Percentiles rank a stretch among this genome's conserved stretches.
Conservation (phyloP, 2,888 invertebrate species). For the Podabrus alpinus region DNA sequence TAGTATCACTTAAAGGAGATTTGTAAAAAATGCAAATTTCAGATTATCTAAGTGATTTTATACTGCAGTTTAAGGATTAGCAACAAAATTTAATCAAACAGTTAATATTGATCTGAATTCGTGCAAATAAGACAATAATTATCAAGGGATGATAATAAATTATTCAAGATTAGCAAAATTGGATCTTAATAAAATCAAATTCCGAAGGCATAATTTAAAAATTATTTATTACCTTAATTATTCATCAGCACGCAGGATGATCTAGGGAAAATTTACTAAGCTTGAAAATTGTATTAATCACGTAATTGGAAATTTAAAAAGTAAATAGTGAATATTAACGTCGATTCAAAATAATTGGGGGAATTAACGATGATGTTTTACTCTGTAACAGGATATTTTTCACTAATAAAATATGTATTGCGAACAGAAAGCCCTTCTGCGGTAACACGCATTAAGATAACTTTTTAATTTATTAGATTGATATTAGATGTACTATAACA, state of each 20-base stretch:
- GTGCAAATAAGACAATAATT: not conserved
- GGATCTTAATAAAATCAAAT: not conserved
- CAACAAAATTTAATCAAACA: not conserved
- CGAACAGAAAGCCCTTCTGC: too few relatives aligned
- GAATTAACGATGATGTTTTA: not conserved
- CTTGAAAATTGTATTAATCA: not conserved
- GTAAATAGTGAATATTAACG: not conserved
- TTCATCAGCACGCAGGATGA: not conserved
- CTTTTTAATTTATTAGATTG: too few relatives aligned
- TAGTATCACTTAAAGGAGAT: not conserved
- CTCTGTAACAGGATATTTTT: not conserved
- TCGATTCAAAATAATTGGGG: not conserved
- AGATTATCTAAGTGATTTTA: not conserved
- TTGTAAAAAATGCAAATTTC: not conserved
- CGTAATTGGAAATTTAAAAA: not conserved
- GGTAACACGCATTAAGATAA: too few relatives aligned
- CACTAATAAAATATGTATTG: not conserved
- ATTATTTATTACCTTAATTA: not conserved
- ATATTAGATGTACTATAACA: too few relatives aligned
- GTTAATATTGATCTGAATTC: not conserved
- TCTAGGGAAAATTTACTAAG: not conserved
- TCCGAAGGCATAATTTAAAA: not conserved
- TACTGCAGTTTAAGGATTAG: not conserved
- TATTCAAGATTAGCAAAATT: not conserved
- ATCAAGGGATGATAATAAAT: not conserved